A percentile compares a stretch with the other conserved stretches of the same genome.
Conservation (phyloP, 2,113 vertebrate genomes). For the Boleophthalmus pectinirostris region DNA sequence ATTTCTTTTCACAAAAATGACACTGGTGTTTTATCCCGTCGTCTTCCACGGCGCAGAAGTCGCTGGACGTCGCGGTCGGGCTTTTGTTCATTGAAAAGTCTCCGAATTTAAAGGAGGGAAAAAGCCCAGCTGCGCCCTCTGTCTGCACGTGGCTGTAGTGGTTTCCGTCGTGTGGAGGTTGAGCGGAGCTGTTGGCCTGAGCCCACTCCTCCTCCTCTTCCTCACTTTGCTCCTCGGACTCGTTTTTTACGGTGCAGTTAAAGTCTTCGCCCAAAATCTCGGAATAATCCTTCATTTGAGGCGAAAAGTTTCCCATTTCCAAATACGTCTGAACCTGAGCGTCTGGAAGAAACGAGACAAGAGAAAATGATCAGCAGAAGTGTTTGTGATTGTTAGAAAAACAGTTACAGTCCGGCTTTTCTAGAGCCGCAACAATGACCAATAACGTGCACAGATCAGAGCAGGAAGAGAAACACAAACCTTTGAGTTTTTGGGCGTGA, state of each 20-base stretch:
- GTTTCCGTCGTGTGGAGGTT: neutral
- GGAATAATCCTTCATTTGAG: neutral
- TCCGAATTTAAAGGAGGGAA: neutral
- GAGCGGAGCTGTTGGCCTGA: neutral
- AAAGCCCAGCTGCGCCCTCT: neutral
- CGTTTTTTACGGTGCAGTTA: neutral
- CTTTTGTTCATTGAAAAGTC: neutral
- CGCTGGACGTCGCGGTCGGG: neutral
- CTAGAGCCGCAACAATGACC: too few species aligned
- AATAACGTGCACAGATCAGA: too few species aligned
- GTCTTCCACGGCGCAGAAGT: neutral
- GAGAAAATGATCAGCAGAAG: neutral
- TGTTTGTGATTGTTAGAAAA: too few species aligned
- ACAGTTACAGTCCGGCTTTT: too few species aligned
- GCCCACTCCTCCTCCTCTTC: neutral
- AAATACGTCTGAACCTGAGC: neutral
- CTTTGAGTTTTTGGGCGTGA: too few species aligned
- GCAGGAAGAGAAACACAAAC: too few species aligned
- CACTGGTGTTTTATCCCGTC: neutral
- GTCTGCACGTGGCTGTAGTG: neutral
- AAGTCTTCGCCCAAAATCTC: neutral
- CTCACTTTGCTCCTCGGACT: neutral
- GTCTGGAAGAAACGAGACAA: neutral
- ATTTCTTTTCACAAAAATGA: neutral
- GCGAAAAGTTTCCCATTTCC: neutral